Percentiles rank a stretch among this genome's conserved stretches.
phyloP scores from a whole-genome alignment of 2,888 invertebrate species.

The Ochropleura leucogaster region DNA sequence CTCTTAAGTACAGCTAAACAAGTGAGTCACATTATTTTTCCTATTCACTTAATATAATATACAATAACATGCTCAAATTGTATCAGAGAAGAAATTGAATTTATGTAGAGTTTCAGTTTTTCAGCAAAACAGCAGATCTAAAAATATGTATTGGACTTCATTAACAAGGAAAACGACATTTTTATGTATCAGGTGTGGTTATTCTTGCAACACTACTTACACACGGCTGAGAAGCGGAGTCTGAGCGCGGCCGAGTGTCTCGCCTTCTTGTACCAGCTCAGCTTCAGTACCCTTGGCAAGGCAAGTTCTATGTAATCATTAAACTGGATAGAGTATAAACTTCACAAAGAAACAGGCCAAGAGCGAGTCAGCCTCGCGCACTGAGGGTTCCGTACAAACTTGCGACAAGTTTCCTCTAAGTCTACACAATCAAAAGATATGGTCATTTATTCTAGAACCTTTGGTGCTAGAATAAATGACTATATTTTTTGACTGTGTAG shows the following conservation, averaged over 20 bases:
- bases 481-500: too few species aligned
- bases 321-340: background rate
- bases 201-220: constrained; percentile 98
- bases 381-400: too few species aligned
- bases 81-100: background rate
- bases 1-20: constrained; percentile 98
- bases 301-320: constrained; percentile 78
- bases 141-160: background rate
- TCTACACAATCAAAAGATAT: too few species aligned
- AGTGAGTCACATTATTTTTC: constrained; percentile 64
- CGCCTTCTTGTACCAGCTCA: constrained; percentile 98
- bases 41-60: background rate
- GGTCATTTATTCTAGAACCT: too few species aligned
- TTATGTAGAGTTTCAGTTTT: background rate
- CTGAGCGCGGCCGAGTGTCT: constrained; percentile 97
- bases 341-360: too few species aligned
- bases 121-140: background rate
- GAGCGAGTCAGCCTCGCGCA: too few species aligned
- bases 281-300: constrained; percentile 98
- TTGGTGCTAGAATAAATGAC: too few species aligned
- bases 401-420: too few species aligned
- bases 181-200: constrained; percentile 94
- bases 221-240: constrained; percentile 96
- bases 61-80: background rate
- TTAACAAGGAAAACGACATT: background rate